Evolutionary conservation across 2,797 vertebrate genomes (phyloP), one percentile per base, ranked within the genome.

Genomic region (Diglossa cyanea): DNA sequence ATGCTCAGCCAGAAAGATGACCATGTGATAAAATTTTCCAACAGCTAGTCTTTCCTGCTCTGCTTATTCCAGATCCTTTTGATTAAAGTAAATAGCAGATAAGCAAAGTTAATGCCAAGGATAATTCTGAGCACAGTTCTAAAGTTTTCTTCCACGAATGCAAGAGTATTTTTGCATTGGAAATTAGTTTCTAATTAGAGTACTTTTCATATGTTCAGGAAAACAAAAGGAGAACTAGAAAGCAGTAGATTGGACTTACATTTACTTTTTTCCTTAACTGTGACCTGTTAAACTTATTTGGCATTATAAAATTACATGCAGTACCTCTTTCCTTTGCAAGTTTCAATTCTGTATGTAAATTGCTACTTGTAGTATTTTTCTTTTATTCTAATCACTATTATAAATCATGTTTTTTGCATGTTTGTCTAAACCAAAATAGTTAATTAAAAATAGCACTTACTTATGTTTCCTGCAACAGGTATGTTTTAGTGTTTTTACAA

Each of bases 71-170:
- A 72, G 45, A 55, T 26, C 7, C 11, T 63, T 60, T 53, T 80
- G 89, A 86, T 90, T 94, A 73, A 90, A 95, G 70, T 33, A 90
- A 91, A 61, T 24, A 79, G 42, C 30, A 81, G 40, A 54, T 70
- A 45, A 78, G 66, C 24, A 63, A 63, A 48, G 42, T 82, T 92
- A 86, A 88, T 17, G n/a, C 35, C 61, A 83, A 71, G 45, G 51
- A 65, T 72, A 25, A 81, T 70, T 91, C 74, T 82, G 77, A 78
- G 62, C 51, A 31, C 17, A 47, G 28, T 73, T 86, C 58, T 31
- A 31, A 91, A 74, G 16, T 87, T 75, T 90, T 86, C 17, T 94
- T 96, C 39, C 10, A 70, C 0, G 3, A 95, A 93, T 57, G 17
- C 31, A 84, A 8, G 90, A 83, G 14, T 80, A 58, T 67, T 89